Conservation (phyloP, 2,797 vertebrate species). For the Balearica regulorum region DNA sequence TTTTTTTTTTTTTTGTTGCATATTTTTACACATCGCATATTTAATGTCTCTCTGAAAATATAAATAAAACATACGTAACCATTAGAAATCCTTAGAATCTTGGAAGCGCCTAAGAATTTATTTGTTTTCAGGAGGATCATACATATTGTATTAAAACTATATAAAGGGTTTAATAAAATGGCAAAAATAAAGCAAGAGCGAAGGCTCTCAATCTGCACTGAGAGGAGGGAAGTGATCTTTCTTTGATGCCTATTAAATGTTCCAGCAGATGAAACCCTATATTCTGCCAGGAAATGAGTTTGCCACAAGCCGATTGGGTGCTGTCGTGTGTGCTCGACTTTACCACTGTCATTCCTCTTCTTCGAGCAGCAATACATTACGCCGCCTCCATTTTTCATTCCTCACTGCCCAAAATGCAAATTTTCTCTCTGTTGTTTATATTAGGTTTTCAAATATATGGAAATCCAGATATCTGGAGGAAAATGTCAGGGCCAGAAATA, state of each 20-base stretch:
- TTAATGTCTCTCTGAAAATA: slow-evolving; percentile 70
- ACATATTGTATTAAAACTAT: slow-evolving; percentile 78
- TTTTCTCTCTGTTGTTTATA: slow-evolving; percentile 82
- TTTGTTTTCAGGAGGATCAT: slow-evolving; percentile 74
- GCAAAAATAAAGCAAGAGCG: slow-evolving; percentile 68
- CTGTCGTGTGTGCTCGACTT: slow-evolving; percentile 72
- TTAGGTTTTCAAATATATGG: slow-evolving; percentile 87
- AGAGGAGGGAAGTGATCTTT: slow-evolving; percentile 74
- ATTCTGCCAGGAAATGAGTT: slow-evolving; percentile 83
- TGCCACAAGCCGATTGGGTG: slow-evolving; percentile 75
- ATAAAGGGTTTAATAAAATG: slow-evolving; percentile 77
- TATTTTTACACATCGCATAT: slow-evolving; percentile 42
- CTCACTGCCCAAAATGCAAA: slow-evolving; percentile 80
- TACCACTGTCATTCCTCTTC: slow-evolving; percentile 80
- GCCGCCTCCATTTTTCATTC: slow-evolving; percentile 81
- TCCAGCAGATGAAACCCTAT: slow-evolving; percentile 79
- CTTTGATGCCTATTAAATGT: slow-evolving; percentile 80
- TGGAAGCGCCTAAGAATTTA: slow-evolving; percentile 71
- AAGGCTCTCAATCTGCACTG: slow-evolving; percentile 52
- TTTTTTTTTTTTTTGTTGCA: background rate
- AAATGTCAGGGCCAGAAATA: slow-evolving; percentile 79
- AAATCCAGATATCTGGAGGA: slow-evolving; percentile 82
- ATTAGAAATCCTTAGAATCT: slow-evolving; percentile 69
- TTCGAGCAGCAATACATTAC: slow-evolving; percentile 74
- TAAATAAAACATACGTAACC: slow-evolving; percentile 72